These are phyloP conservation scores for Daphoenositta chrysoptera DNA, from an alignment of 2,113 vertebrate genomes.

Conservation along the genomic window DNA sequence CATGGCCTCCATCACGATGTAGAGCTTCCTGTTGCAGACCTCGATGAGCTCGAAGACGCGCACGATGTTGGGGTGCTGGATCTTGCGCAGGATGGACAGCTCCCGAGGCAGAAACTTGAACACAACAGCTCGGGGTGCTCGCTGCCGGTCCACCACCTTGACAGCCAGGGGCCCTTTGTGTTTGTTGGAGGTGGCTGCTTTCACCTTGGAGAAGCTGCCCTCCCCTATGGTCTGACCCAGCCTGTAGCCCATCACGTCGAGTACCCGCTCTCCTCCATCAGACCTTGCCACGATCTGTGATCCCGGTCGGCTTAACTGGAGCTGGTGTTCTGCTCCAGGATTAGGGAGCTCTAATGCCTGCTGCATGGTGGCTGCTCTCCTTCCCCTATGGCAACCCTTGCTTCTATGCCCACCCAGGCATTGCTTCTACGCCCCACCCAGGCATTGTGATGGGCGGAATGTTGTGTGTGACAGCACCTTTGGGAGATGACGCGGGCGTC, in stretches of 20 bases:
- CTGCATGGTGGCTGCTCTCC: constrained; percentile 24
- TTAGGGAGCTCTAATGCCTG: constrained; percentile 27
- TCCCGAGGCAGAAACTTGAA: constrained; percentile 79
- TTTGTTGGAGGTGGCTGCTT: constrained; percentile 73
- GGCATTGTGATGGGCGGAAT: neutral
- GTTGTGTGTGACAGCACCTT: neutral
- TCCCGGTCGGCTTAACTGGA: neutral
- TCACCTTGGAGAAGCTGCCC: constrained; percentile 80
- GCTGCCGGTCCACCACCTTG: constrained; percentile 76
- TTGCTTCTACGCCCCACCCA: neutral
- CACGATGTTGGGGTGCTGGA: constrained; percentile 76
- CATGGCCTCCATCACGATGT: constrained; percentile 79
- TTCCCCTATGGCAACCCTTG: neutral
- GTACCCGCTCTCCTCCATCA: constrained; percentile 62
- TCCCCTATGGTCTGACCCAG: constrained; percentile 70
- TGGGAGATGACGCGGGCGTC: neutral
- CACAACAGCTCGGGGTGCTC: constrained; percentile 52
- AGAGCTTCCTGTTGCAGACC: constrained; percentile 67
- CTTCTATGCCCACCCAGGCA: neutral
- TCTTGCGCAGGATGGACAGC: constrained; percentile 68
- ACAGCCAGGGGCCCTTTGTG: constrained; percentile 72
- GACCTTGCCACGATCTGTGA: neutral
- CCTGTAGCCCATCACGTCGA: constrained; percentile 73
- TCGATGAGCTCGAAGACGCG: constrained; percentile 75
- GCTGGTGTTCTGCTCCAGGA: constrained; percentile 15